Evolutionary conservation across 2,888 invertebrate genomes (phyloP).

Genomic region (Drosophila dives): DNA sequence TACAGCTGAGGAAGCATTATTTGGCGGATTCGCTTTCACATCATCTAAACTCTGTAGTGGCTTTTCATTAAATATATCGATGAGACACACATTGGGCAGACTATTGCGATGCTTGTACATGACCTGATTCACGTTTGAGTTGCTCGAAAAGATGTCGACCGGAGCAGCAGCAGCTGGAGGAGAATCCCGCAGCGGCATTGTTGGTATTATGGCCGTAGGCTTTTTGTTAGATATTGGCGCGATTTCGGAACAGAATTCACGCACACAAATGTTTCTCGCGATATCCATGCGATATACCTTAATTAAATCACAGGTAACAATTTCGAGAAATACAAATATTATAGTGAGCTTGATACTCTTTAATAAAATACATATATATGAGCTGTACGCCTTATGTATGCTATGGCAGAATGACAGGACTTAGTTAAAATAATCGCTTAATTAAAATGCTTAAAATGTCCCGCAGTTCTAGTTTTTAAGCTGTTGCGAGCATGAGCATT

Average conservation of each 20-base stretch:
- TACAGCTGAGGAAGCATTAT: background rate
- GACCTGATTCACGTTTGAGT: slow-evolving; percentile 30
- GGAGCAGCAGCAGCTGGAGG: slow-evolving; percentile 15
- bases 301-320: background rate
- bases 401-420: background rate
- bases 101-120: slow-evolving; percentile 79
- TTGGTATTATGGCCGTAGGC: slow-evolving; percentile 2
- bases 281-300: slow-evolving; percentile 91
- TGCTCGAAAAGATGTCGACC: slow-evolving; percentile 31
- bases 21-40: background rate
- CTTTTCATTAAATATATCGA: slow-evolving; percentile 66
- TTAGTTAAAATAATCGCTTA: slow-evolving; percentile 3
- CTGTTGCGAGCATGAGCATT: background rate
- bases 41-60: slow-evolving; percentile 4
- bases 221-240: slow-evolving; percentile 42
- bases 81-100: slow-evolving; percentile 82
- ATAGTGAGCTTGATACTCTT: background rate
- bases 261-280: slow-evolving; percentile 90
- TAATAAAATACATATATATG: background rate
- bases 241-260: slow-evolving; percentile 83
- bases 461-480: background rate
- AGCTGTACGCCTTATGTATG: background rate
- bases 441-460: slow-evolving; percentile 62
- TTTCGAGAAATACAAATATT: background rate
- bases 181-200: slow-evolving; percentile 31